A percentile compares a stretch with the other conserved stretches of the same genome.
Conservation (phyloP, 2,888 invertebrate genomes). For the Cerceris rybyensis region DNA sequence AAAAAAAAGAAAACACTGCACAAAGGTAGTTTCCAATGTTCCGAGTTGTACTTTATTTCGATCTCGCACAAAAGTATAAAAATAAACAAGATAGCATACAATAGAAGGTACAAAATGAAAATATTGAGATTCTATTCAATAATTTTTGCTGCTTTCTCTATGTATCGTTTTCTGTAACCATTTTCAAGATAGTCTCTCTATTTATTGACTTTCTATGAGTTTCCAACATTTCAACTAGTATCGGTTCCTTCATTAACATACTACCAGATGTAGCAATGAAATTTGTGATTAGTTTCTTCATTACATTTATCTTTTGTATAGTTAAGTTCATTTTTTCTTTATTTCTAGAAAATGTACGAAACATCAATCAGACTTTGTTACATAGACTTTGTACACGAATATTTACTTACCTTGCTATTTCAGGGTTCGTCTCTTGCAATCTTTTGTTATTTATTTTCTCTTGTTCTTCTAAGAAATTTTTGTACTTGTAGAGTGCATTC, state of each 20-base stretch:
- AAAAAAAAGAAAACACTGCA: too few species aligned
- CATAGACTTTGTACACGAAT: background rate
- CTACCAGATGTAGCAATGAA: constrained; percentile 59
- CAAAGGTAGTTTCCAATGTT: background rate
- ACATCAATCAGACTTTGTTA: background rate
- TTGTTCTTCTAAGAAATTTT: constrained; percentile 62
- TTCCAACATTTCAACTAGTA: constrained; percentile 60
- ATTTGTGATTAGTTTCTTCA: constrained; percentile 67
- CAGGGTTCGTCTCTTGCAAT: constrained; percentile 65
- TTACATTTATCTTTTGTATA: constrained; percentile 64
- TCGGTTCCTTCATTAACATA: constrained; percentile 36
- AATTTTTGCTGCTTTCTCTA: background rate
- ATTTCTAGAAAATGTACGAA: constrained; percentile 44
- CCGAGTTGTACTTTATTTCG: background rate
- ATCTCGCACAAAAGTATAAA: constrained; percentile 11
- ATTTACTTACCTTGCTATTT: constrained; percentile 54
- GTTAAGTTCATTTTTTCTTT: constrained; percentile 51
- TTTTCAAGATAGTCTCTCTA: constrained; percentile 62
- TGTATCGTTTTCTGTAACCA: background rate
- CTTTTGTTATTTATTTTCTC: constrained; percentile 43
- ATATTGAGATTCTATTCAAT: background rate
- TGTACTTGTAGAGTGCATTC: constrained; percentile 55
- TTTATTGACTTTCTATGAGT: constrained; percentile 64
- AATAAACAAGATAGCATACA: background rate
- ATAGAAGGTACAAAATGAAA: background rate